Conservation (phyloP, 2,113 vertebrate species). For the Ceratotherium simum region DNA sequence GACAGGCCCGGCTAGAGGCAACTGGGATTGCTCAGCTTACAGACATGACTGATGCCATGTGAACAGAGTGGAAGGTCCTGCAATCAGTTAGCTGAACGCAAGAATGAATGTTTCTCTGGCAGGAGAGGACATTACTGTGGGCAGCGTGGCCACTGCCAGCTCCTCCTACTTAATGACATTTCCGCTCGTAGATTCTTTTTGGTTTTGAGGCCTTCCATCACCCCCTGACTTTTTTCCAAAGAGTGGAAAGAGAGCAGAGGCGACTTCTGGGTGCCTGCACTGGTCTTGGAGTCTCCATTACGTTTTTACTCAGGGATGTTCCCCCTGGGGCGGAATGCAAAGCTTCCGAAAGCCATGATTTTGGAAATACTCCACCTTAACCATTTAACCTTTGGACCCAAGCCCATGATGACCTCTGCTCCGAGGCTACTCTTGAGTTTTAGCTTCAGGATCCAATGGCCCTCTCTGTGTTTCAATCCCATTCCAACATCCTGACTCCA, state of each 20-base stretch:
- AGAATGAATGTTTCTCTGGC: background rate
- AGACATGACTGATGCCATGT: accelerated
- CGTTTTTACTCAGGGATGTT: background rate
- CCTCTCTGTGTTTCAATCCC: accelerated
- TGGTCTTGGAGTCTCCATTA: background rate
- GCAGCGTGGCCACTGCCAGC: background rate
- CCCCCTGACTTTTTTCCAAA: background rate
- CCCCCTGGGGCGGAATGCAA: accelerated
- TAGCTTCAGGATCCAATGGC: background rate
- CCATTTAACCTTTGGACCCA: background rate
- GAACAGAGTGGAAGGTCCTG: accelerated
- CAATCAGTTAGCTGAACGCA: accelerated
- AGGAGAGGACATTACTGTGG: background rate
- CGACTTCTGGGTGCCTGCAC: accelerated
- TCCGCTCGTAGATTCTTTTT: background rate
- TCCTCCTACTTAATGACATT: accelerated
- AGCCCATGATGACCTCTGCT: accelerated
- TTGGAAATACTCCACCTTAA: background rate
- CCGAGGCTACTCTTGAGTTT: background rate
- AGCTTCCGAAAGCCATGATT: background rate
- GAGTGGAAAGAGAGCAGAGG: background rate
- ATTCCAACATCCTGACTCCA: background rate
- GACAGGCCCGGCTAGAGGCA: background rate
- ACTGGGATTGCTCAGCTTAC: background rate
- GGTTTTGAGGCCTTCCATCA: background rate